Percentiles rank a stretch among this genome's conserved stretches.
Evolutionary conservation across 2,888 invertebrate genomes (phyloP).

Genomic region (Druceiella hillmani): DNA sequence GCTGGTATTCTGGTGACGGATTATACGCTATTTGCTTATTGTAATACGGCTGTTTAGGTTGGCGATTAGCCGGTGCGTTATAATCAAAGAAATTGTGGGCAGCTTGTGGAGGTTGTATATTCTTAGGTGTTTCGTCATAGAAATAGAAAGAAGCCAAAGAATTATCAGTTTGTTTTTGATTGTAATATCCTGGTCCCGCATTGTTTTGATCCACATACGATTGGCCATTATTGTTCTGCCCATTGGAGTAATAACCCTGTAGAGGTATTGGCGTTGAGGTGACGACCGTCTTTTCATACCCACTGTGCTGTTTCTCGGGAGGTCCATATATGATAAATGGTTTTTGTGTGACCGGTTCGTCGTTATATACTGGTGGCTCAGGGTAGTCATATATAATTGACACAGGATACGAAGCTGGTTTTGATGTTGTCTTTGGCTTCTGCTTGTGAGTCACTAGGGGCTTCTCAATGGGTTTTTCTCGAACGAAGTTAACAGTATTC

Average conservation of each 20-base stretch:
- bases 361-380: slow-evolving; percentile 38
- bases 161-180: slow-evolving; percentile 40
- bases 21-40: slow-evolving; percentile 36
- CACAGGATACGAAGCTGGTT: slow-evolving; percentile 37
- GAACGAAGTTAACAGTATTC: slow-evolving; percentile 37
- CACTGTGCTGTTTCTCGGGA: slow-evolving; percentile 37
- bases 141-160: slow-evolving; percentile 60
- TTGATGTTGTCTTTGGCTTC: slow-evolving; percentile 46
- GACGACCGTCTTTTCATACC: slow-evolving; percentile 37
- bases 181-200: slow-evolving; percentile 30
- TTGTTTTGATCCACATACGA: slow-evolving; percentile 52
- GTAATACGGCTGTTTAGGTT: too few species aligned
- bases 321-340: slow-evolving; percentile 50
- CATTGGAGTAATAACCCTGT: slow-evolving; percentile 54
- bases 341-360: slow-evolving; percentile 41
- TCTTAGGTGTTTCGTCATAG: slow-evolving; percentile 57
- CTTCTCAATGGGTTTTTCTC: slow-evolving; percentile 43
- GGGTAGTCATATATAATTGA: slow-evolving; percentile 48
- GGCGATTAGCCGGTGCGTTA: slow-evolving; percentile 25
- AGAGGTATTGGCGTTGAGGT: slow-evolving; percentile 59
- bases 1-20: slow-evolving; percentile 42
- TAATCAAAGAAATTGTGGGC: slow-evolving; percentile 45
- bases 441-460: slow-evolving; percentile 44
- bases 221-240: slow-evolving; percentile 48
- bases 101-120: slow-evolving; percentile 54